Base-by-base conservation (phyloP, 2,888 invertebrate genomes). In the Drosophila infuscata region DNA sequence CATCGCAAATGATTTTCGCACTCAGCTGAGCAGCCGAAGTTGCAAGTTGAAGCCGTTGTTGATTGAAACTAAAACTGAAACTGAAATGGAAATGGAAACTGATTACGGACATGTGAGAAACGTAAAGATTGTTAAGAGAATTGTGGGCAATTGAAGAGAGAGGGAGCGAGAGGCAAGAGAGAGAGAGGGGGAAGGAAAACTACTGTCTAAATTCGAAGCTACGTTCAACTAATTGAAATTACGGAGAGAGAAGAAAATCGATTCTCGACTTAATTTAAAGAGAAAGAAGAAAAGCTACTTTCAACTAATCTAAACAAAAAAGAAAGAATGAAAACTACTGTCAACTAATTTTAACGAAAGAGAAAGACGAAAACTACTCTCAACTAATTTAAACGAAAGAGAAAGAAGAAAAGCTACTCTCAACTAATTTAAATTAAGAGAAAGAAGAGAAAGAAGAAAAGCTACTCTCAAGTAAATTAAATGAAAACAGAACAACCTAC, bases 1-100 rank as follows among this genome's bases (percentile, higher is more conserved):
- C 81, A 88, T 66, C 79, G 64, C 69, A 81, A 84, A 82, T 81
- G 78, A 75, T 82, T 77, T 78, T 84, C 82, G 82, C 84, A 82
- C 87, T 75, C 59, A 75, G 38, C 32, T n/a, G 25, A 53, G 36
- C 38, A 32, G 32, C 32, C 20, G 33, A 52, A 62, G 35, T 25
- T 38, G 46, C 32, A 60, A 59, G 32, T 29, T 62, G 15, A 36
- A 51, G 33, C 25, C 29, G 41, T 0, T 20, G 20, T 43, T 43
- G 43, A 43, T 20, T 43, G 20, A 5, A 9, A n/a, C n/a, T 0
- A 2, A n/a, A 30, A 29, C 5, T 51, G 49, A 20, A 51, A 6
- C 15, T 3, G 36, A 53, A 25, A 25, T 25, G 20, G 20, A 25
- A 36, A 3, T 36, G 1, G 1, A 35, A 56, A 32, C 20, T 20